Evolutionary conservation across 1,140 invertebrate genomes (phyloP), one percentile per base, ranked within the genome.

Genomic region (Drosophila nikananu): DNA sequence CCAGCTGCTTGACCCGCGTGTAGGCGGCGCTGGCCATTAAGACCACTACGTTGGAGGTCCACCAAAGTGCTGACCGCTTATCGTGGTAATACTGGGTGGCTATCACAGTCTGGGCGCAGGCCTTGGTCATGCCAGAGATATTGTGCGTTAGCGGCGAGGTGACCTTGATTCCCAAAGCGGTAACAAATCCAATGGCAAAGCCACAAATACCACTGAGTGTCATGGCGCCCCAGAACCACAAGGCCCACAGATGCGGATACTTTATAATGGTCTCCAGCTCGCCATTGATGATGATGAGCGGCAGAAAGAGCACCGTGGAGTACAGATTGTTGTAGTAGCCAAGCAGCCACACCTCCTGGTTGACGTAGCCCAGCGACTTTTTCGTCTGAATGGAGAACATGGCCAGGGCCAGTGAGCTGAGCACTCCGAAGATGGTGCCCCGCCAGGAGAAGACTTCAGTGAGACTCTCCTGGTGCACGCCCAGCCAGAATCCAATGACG

Each of bases 111-210:
- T 99, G 99, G 1, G 96, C 97, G 93, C 98, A 99, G 1, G 99
- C 98, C 94, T 99, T 99, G 0, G 99, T 99, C 19, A 99, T 99
- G 35, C 99, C 99, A 44, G 98, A 99, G 73, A 99, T 99, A 93
- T 99, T 99, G 93, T 99, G 99, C 0, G 99, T 99, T 55, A 99
- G 94, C 3, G 99, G 98, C 42, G 99, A 99, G 21, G 99, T 99
- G 5, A 98, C 96, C 96, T 96, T 97, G 77, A 99, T 99, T 95
- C 99, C 99, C 72, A 99, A 94, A 8, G 97, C 97, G 19, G 99
- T 99, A 9, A 99, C 96, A 94, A 97, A 99, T 66, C 98, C 98
- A 91, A 99, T 99, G 19, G 97, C 96, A 94, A 99, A 99, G 41
- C 99, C 99, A 94, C 98, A 99, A 12, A 99, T 52, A 9, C 99